A percentile compares a stretch with the other conserved stretches of the same genome.
Conservation (phyloP, 2,797 vertebrate genomes). For the Sebastes wilsoni region DNA sequence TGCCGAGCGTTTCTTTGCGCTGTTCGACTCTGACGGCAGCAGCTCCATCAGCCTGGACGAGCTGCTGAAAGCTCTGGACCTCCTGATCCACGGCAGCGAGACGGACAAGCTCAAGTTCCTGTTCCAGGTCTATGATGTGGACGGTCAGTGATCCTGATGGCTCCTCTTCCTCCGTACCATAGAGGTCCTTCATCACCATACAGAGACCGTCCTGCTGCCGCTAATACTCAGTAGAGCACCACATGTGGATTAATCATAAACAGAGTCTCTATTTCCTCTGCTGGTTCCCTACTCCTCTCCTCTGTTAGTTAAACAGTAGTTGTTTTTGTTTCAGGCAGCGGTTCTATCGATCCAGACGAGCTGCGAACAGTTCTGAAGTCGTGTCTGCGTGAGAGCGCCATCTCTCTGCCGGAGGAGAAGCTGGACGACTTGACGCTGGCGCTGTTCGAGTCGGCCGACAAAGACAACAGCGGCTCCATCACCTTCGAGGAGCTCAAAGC, state of each 20-base stretch:
- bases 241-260: too few species aligned
- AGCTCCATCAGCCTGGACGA: constrained; percentile 89
- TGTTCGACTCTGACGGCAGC: constrained; percentile 89
- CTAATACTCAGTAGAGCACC: too few species aligned
- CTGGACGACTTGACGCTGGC: constrained; percentile 86
- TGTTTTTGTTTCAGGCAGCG: constrained; percentile 80
- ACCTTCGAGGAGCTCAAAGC: constrained; percentile 90
- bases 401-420: constrained; percentile 89
- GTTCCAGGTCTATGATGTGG: constrained; percentile 93
- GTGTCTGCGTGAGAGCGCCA: constrained; percentile 88
- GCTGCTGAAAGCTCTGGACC: constrained; percentile 84
- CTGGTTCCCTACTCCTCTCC: neutral
- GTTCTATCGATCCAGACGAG: constrained; percentile 89
- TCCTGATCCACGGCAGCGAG: constrained; percentile 84
- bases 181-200: too few species aligned
- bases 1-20: constrained; percentile 89
- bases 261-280: too few species aligned
- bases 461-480: constrained; percentile 88
- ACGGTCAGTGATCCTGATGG: constrained; percentile 67
- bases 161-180: too few species aligned
- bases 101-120: constrained; percentile 91
- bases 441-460: constrained; percentile 89
- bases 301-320: neutral
- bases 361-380: constrained; percentile 86
- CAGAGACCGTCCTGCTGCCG: too few species aligned